Percentiles rank a stretch among this genome's conserved stretches.
These are phyloP conservation scores for Triplophysa rosa DNA, from an alignment of 2,113 vertebrate species.

Conservation along the genomic window DNA sequence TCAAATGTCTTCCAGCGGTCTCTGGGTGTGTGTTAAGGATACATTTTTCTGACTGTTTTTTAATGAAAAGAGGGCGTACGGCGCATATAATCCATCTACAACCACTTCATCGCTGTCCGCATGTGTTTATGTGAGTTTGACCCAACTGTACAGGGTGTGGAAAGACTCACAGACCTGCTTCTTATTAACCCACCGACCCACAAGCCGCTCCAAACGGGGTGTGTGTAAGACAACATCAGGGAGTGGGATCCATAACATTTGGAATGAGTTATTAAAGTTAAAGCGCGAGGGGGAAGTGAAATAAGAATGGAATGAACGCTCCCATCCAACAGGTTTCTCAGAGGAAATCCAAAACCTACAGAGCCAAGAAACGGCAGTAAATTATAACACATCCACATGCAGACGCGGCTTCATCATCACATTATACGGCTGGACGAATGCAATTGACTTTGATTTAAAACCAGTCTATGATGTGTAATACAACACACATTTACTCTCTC, in stretches of 20 bases:
- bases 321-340: constrained; percentile 34
- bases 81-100: constrained; percentile 26
- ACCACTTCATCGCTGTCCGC: constrained; percentile 25
- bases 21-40: constrained; percentile 21
- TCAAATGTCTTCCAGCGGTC: constrained; percentile 14
- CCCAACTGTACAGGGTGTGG: constrained; percentile 49
- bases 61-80: neutral
- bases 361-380: constrained; percentile 25
- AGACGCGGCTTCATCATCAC: neutral
- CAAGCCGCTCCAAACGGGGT: constrained; percentile 19
- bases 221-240: constrained; percentile 36
- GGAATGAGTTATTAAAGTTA: constrained; percentile 38
- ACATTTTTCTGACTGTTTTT: constrained; percentile 14
- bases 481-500: neutral
- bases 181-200: constrained; percentile 41
- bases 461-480: neutral
- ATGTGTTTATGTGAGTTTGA: constrained; percentile 34
- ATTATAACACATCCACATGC: constrained; percentile 8
- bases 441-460: neutral
- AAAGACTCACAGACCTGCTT: constrained; percentile 41
- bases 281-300: neutral
- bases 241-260: constrained; percentile 51
- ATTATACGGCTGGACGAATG: constrained; percentile 7
- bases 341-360: constrained; percentile 46
- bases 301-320: constrained; percentile 36